Base-by-base conservation (phyloP, 2,797 vertebrate genomes). In the Oreortyx pictus region DNA sequence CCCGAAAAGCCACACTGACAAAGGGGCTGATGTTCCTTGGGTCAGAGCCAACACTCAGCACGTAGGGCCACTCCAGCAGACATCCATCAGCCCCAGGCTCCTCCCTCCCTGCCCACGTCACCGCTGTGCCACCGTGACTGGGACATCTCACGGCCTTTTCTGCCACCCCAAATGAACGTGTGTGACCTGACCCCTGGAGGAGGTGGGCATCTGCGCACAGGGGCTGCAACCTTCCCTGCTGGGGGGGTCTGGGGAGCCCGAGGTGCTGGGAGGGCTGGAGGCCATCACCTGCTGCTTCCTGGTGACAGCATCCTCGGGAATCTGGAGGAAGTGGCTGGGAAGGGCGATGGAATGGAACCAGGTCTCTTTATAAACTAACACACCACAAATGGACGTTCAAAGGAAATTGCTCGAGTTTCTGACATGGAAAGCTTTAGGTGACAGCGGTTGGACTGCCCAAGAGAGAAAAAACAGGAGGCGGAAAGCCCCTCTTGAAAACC, bases 361-460 rank as follows among this genome's bases (percentile, higher is more conserved):
- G 66, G 20, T 44, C 82, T 75, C 88, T 82, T 87, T 85, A 73
- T 80, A 89, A 95, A 77, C 79, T 66, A 87, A 85, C 70, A 78
- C 5, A 8, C 47, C 76, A 89, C 84, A 43, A 72, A 75, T 93
- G 60, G 92, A 60, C 17, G 56, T 78, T 70, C 43, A 78, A 56
- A 90, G 94, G 95, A 95, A 94, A 93, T 94, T 33, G 50, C 93
- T 95, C 71, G 54, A 75, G 73, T 87, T 94, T 92, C 62, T 91
- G 52, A 37, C 76, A 66, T 13, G 59, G 73, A 83, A 82, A 86
- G 37, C 9, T 68, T 47, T 60, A 65, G 76, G 70, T 54, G 65
- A 74, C 54, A 61, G 81, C 27, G 81, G 75, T 82, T 82, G 77
- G 33, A 37, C 19, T 89, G 93, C 84, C 76, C 52, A 15, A 0